Evolutionary conservation across 2,797 vertebrate species (phyloP).

Genomic region (Staurois parvus): DNA sequence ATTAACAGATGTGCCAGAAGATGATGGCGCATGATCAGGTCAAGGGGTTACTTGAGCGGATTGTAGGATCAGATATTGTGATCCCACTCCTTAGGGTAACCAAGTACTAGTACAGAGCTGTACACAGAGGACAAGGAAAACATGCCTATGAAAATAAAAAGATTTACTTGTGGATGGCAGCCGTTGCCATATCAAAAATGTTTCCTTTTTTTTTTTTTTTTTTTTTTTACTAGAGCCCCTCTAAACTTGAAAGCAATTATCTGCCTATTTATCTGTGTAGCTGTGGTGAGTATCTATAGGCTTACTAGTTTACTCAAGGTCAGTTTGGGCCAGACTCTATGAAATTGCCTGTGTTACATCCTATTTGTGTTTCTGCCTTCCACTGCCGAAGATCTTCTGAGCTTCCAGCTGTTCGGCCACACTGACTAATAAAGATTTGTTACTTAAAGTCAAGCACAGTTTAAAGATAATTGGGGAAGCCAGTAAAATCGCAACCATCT

Average conservation of each 20-base stretch:
- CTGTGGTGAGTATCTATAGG: slow-evolving; percentile 3
- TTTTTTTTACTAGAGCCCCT: too few species aligned
- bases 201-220: too few species aligned
- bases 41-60: too few species aligned
- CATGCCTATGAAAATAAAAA: too few species aligned
- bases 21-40: too few species aligned
- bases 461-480: slow-evolving; percentile 39
- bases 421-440: slow-evolving; percentile 26
- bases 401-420: slow-evolving; percentile 33
- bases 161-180: too few species aligned
- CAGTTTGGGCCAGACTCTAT: slow-evolving; percentile 7
- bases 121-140: too few species aligned
- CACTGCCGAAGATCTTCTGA: neutral
- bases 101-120: too few species aligned
- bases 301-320: slow-evolving; percentile 7
- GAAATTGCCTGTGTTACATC: slow-evolving; percentile 35
- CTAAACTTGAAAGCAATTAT: slow-evolving; percentile 26
- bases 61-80: too few species aligned
- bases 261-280: neutral
- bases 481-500: slow-evolving; percentile 25
- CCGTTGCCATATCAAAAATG: too few species aligned
- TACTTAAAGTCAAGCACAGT: slow-evolving; percentile 25
- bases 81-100: too few species aligned
- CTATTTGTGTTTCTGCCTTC: slow-evolving; percentile 10
- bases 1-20: too few species aligned